Evolutionary conservation across 2,888 invertebrate genomes (phyloP), one percentile per base, ranked within the genome.

Genomic region (Glomeris marginata): DNA sequence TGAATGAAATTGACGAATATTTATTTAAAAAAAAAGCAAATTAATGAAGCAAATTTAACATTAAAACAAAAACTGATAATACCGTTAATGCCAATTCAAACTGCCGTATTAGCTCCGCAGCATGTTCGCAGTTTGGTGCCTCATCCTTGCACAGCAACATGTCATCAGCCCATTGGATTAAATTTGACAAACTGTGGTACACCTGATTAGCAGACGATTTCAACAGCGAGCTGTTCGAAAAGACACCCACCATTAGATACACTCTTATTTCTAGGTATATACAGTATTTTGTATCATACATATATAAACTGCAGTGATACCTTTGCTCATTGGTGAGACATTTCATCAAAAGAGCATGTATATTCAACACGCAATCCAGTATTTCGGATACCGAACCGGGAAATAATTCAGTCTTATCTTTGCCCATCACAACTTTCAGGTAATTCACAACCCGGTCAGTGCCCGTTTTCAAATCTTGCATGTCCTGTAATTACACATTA

Each of bases 331-430:
- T 70, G 45, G 71, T 65, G 21, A 72, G 64, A 55, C 70, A 71
- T 20, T 71, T 70, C 57, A 71, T 72, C 54, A 73, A 64, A 46
- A 70, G 66, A 49, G 80, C 78, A 69, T 85, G 84, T 68, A 88
- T 85, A 64, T 81, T 80, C 64, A 87, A 84, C 58, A 92, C 84
- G 50, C 84, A 86, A 69, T 94, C 92, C 65, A 94, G 75, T 56
- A 92, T 85, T 61, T 92, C 83, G 45, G 90, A 90, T 55, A 90
- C 90, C 68, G 91, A 88, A 55, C 88, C 91, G 2, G 91, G 87
- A 60, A 94, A 72, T 77, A 92, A 87, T 72, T 91, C 88, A 62
- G 88, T 73, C 69, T 85, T 91, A 68, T 86, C 80, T 70, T 88
- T 90, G 54, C 82, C 78, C 58, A 92, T 86, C 54, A 91, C 91